Conservation (phyloP, 2,888 invertebrate genomes). For the Psylliodes chrysocephalus region DNA sequence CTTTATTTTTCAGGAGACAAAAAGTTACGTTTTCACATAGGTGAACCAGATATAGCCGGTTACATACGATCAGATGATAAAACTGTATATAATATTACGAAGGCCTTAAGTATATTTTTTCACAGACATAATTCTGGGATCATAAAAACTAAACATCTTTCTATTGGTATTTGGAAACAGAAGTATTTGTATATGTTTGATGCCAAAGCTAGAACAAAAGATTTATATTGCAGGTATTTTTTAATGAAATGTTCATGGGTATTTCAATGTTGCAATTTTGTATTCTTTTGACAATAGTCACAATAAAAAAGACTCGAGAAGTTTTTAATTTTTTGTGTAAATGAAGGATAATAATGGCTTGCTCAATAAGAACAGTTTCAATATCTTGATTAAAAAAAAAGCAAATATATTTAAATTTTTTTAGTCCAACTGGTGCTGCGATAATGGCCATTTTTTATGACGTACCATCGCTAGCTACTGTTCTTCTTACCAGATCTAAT, state of each 20-base stretch:
- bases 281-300: no score
- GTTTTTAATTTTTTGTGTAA: no score
- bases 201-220: slow-evolving; percentile 69
- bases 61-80: slow-evolving; percentile 58
- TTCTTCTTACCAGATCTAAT: slow-evolving; percentile 63
- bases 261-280: no score
- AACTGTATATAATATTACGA: slow-evolving; percentile 63
- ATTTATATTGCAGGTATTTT: slow-evolving; percentile 66
- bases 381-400: no score
- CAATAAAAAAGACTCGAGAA: no score
- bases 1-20: slow-evolving; percentile 53
- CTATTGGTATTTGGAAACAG: slow-evolving; percentile 69
- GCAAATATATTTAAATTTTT: no score
- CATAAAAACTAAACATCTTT: slow-evolving; percentile 61
- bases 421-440: slow-evolving; percentile 66
- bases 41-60: slow-evolving; percentile 61
- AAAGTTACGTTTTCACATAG: slow-evolving; percentile 61
- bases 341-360: no score
- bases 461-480: slow-evolving; percentile 65
- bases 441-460: slow-evolving; percentile 70
- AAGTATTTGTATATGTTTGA: slow-evolving; percentile 74
- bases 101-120: slow-evolving; percentile 70
- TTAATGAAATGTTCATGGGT: no score
- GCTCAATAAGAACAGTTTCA: no score
- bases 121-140: slow-evolving; percentile 67